These are phyloP conservation scores for Stegostoma tigrinum DNA, from an alignment of 2,113 vertebrate genomes.

Conservation along the genomic window DNA sequence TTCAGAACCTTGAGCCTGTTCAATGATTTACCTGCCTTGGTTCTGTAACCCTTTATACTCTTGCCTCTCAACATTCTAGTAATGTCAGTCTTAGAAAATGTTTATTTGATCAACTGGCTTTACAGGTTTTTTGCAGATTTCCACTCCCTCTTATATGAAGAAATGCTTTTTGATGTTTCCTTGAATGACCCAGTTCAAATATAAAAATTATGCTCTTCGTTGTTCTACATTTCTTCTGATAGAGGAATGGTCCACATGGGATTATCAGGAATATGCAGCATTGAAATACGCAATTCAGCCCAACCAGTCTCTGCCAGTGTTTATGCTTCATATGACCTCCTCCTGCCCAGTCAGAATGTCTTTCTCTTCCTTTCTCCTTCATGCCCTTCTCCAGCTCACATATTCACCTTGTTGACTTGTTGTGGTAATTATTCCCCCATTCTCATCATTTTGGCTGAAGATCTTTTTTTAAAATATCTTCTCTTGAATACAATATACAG, in stretches of 20 bases:
- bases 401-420: background rate
- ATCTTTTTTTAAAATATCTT: background rate
- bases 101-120: background rate
- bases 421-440: background rate
- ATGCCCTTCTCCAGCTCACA: background rate
- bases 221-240: too few species aligned
- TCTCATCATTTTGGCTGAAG: background rate
- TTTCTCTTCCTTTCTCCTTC: background rate
- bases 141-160: background rate
- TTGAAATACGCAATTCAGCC: background rate
- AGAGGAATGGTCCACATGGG: background rate
- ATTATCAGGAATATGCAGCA: background rate
- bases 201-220: background rate
- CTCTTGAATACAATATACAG: background rate
- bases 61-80: background rate
- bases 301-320: too few species aligned
- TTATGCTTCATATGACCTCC: background rate
- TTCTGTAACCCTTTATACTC: background rate
- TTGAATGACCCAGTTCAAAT: background rate
- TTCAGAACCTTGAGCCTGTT: background rate
- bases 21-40: background rate
- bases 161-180: background rate
- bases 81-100: background rate
- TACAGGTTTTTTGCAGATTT: background rate
- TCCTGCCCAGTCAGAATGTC: background rate